Evolutionary conservation across 2,113 vertebrate species (phyloP).

Genomic region (Dicerorhinus sumatrensis): DNA sequence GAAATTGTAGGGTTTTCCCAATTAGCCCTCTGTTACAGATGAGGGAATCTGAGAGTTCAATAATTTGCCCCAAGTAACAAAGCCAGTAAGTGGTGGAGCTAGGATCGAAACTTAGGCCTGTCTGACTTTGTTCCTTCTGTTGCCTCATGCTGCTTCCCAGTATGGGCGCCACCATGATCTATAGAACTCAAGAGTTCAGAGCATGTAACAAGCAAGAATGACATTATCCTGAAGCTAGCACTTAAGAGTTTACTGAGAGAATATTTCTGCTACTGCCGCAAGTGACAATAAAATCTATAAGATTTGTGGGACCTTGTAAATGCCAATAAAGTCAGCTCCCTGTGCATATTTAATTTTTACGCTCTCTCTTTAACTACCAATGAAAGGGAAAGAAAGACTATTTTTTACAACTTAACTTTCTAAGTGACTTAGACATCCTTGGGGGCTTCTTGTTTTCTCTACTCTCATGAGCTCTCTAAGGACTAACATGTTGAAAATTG

Average conservation of each 20-base stretch:
- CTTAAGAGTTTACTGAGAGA: not conserved
- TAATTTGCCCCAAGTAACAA: not conserved
- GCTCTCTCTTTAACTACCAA: constrained; percentile 15
- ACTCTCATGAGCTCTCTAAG: constrained; percentile 61
- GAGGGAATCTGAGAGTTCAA: not conserved
- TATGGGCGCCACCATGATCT: not conserved
- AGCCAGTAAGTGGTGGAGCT: not conserved
- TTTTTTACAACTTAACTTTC: constrained; percentile 67
- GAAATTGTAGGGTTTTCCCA: not conserved
- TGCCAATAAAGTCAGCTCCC: not conserved
- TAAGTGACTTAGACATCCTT: constrained; percentile 70
- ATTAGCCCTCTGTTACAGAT: not conserved
- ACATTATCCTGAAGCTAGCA: not conserved
- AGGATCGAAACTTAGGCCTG: not conserved
- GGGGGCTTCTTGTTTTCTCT: constrained; percentile 66
- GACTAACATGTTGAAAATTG: constrained; percentile 65
- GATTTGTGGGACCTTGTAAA: not conserved
- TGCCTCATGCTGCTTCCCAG: not conserved
- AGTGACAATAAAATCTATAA: not conserved
- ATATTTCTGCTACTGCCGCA: not conserved
- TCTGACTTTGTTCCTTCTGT: not conserved
- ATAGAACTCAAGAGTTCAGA: not conserved
- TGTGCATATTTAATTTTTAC: not conserved
- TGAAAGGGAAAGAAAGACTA: not conserved
- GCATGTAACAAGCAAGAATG: not conserved